Evolutionary conservation across 2,797 vertebrate genomes (phyloP).

Genomic region (Rallus crepitans): DNA sequence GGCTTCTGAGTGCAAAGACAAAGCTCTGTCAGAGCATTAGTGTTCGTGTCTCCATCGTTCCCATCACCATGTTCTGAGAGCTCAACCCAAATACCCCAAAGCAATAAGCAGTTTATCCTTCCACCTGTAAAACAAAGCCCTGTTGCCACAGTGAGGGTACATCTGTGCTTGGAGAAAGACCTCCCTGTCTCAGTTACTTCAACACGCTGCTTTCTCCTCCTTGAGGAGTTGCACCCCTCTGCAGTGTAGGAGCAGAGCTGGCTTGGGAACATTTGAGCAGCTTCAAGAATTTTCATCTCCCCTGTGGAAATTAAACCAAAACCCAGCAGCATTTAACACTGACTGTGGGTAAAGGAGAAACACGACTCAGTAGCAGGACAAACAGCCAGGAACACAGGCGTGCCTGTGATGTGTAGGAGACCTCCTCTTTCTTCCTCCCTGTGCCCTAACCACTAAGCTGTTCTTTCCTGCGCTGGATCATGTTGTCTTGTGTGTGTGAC

Average conservation of each 20-base stretch:
- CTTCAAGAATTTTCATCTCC: not conserved
- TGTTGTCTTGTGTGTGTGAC: accelerated
- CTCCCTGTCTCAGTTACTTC: accelerated
- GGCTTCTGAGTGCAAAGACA: not conserved
- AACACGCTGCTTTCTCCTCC: not conserved
- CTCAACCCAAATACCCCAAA: not conserved
- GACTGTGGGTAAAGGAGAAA: not conserved
- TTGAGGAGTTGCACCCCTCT: not conserved
- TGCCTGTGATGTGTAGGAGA: accelerated
- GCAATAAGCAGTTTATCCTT: not conserved
- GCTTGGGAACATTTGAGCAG: accelerated
- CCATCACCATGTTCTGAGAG: accelerated
- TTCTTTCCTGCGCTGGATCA: accelerated
- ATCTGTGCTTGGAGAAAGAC: not conserved
- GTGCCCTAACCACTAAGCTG: not conserved
- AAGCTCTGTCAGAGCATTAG: accelerated
- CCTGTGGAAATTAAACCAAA: not conserved
- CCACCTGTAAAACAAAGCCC: not conserved
- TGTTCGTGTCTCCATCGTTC: accelerated
- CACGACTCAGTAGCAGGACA: not conserved
- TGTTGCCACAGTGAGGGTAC: accelerated
- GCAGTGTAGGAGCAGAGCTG: not conserved
- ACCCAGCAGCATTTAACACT: accelerated
- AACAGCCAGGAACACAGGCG: accelerated
- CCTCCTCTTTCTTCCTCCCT: accelerated